Base-by-base conservation (phyloP, 2,888 invertebrate species). In the Cheilosia variabilis region DNA sequence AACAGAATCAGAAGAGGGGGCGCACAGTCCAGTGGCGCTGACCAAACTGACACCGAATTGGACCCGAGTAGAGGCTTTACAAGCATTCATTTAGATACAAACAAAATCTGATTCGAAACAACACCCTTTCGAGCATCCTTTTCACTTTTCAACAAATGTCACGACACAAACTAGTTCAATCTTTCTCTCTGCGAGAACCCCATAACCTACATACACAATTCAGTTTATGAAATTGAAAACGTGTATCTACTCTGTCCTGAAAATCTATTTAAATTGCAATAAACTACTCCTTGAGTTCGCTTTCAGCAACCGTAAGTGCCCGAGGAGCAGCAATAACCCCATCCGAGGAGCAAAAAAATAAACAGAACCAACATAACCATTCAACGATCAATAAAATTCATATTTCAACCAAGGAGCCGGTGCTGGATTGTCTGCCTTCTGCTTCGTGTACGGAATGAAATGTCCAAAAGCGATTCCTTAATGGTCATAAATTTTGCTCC, bases 341-440 rank as follows among this genome's bases (percentile, higher is more conserved):
- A 13, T 17, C 27, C 9, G 55, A 41, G 37, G 37, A 62, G 22
- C n/a, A 57, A 37, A 57, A 55, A 57, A 53, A 5, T 13, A 68
- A 27, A 27, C 0, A 7, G 7, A 69, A 15, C 19, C 15, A 17
- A 58, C 34, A 76, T 17, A 55, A 17, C 63, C 52, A 47, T 34
- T 63, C 47, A 47, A 47, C 47, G 71, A 72, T 83, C 82, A 72
- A 83, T 83, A 83, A 72, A 78, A 83, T 83, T 83, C 82, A 83
- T 83, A 83, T 78, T 78, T 83, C 82, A 78, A 72, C 37, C 60
- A 63, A 50, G 65, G 57, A 65, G n/a, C 41, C 37, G 17, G 34
- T 4, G 50, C 52, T 27, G 37, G 34, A n/a, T 60, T 43, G 66
- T 73, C 66, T 45, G 62, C 47, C 57, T 60, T 55, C 60, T 72